Evolutionary conservation across 2,113 vertebrate species (phyloP).

Genomic region (Pyrgilauda ruficollis): DNA sequence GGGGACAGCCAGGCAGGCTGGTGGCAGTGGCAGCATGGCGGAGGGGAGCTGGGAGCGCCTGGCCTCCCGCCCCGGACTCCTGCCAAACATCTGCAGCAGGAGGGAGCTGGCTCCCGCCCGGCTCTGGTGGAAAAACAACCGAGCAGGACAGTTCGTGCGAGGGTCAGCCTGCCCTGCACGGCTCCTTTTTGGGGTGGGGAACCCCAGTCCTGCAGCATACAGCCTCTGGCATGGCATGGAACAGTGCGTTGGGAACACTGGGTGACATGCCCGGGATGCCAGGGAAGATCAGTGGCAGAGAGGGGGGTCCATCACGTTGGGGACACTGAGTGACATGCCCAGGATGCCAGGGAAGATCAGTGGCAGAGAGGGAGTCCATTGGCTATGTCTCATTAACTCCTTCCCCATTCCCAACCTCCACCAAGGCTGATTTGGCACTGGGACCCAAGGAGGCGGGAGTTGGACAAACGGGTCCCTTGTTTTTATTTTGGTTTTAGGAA

Average conservation of each 20-base stretch:
- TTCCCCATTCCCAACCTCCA: neutral
- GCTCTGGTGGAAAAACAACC: conserved; percentile 1
- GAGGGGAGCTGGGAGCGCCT: neutral
- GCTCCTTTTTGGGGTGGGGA: neutral
- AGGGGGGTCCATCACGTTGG: no score
- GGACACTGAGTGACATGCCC: neutral
- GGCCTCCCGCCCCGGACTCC: neutral
- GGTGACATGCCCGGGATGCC: neutral
- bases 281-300: neutral
- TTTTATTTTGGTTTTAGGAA: neutral
- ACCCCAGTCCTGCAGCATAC: fast-evolving
- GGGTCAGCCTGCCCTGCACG: neutral
- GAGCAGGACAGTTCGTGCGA: neutral
- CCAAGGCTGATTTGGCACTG: fast-evolving
- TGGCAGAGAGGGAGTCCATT: neutral
- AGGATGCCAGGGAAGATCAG: neutral
- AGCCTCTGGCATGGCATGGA: neutral
- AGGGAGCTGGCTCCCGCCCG: neutral
- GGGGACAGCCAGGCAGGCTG: neutral
- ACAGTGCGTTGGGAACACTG: neutral
- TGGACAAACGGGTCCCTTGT: fast-evolving
- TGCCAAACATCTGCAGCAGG: conserved; percentile 54
- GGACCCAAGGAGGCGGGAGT: neutral
- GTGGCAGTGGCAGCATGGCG: fast-evolving
- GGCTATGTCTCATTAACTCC: neutral